These are phyloP conservation scores for Hydrotaea diabolus DNA, from an alignment of 2,888 invertebrate genomes.

Conservation along the genomic window DNA sequence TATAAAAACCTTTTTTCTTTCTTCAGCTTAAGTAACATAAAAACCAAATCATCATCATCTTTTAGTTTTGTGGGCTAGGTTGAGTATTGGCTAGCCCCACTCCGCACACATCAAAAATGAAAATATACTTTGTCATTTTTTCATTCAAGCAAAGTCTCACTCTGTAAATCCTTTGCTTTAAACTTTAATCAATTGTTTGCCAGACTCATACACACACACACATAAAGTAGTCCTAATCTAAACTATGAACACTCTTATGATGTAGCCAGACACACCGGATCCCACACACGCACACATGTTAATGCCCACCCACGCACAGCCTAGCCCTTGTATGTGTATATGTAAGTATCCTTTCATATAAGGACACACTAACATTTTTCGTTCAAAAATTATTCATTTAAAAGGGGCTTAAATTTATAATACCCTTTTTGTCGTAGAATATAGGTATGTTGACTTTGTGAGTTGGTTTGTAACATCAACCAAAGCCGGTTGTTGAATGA, in stretches of 20 bases:
- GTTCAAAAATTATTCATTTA: conserved; percentile 2
- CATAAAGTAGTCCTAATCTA: conserved; percentile 18
- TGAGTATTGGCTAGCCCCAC: no score
- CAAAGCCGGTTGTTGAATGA: no score
- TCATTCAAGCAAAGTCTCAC: not conserved
- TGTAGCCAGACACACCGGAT: conserved; percentile 2
- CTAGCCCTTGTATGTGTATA: not conserved
- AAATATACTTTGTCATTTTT: not conserved
- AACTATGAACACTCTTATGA: not conserved
- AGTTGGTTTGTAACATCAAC: not conserved
- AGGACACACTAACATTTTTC: not conserved
- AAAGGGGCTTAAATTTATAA: conserved; percentile 26
- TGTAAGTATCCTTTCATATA: not conserved
- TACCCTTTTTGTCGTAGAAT: not conserved
- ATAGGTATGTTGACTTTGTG: not conserved
- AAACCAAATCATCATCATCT: not conserved
- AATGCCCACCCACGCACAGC: not conserved
- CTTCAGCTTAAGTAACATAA: not conserved
- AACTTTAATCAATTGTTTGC: conserved; percentile 58
- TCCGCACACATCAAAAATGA: not conserved
- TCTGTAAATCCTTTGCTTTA: conserved; percentile 53
- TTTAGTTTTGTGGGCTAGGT: no score
- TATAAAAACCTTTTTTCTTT: not conserved
- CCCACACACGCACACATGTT: not conserved
- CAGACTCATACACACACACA: conserved; percentile 43